These are phyloP conservation scores for Notothenia rossii DNA, from an alignment of 2,113 vertebrate genomes.

Conservation along the genomic window DNA sequence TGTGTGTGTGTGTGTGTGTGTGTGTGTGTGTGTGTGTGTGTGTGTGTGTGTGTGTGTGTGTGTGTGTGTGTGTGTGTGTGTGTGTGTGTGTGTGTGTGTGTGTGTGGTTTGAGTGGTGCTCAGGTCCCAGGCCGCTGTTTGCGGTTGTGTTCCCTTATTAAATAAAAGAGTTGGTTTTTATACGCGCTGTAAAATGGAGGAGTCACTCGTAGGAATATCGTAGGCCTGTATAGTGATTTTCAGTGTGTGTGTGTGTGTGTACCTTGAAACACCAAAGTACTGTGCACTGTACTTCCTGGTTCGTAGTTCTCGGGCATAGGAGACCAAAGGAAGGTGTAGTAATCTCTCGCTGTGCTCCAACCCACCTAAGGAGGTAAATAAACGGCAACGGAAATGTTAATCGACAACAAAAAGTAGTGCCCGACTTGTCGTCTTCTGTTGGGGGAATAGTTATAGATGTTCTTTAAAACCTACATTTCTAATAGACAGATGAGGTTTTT, in stretches of 20 bases:
- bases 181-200: slow-evolving; percentile 76
- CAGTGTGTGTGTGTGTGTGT: slow-evolving; percentile 42
- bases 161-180: slow-evolving; percentile 79
- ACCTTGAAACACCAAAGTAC: slow-evolving; percentile 96
- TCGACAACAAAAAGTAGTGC: not conserved
- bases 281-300: slow-evolving; percentile 91
- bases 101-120: slow-evolving; percentile 70
- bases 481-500: not conserved
- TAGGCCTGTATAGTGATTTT: slow-evolving; percentile 59
- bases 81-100: slow-evolving; percentile 37
- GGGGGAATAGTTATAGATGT: not conserved
- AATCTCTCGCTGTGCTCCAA: slow-evolving; percentile 98
- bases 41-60: slow-evolving; percentile 45
- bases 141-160: slow-evolving; percentile 80
- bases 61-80: slow-evolving; percentile 49
- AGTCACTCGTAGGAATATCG: slow-evolving; percentile 63
- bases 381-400: not conserved
- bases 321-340: slow-evolving; percentile 98
- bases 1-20: slow-evolving; percentile 40
- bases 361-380: slow-evolving; percentile 88
- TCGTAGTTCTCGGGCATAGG: slow-evolving; percentile 94
- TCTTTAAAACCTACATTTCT: not conserved
- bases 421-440: not conserved
- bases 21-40: slow-evolving; percentile 50
- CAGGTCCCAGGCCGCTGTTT: slow-evolving; percentile 73